Evolutionary conservation across 2,888 invertebrate genomes (phyloP).

Genomic region (Heliconius hortense): DNA sequence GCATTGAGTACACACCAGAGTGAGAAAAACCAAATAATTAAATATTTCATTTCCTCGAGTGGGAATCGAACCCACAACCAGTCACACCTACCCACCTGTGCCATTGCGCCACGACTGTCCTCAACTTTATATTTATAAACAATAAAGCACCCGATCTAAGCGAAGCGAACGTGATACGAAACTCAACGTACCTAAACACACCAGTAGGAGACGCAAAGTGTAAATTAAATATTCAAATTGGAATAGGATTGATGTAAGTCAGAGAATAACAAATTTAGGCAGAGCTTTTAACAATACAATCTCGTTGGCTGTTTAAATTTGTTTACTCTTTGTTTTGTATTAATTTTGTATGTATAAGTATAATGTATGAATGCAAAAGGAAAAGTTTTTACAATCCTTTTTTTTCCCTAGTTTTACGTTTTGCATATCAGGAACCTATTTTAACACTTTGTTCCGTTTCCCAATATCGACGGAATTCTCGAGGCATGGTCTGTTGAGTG

Average conservation of each 20-base stretch:
- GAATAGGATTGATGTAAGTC: slow-evolving; percentile 25
- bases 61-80: too few species aligned
- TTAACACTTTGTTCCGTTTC: too few species aligned
- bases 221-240: slow-evolving; percentile 26
- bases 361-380: neutral
- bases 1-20: too few species aligned
- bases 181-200: neutral
- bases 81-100: too few species aligned
- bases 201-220: neutral
- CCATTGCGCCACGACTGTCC: too few species aligned
- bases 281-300: slow-evolving; percentile 12
- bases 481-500: too few species aligned
- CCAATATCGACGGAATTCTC: too few species aligned
- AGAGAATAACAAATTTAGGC: slow-evolving; percentile 12
- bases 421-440: too few species aligned
- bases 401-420: neutral
- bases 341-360: neutral
- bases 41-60: too few species aligned
- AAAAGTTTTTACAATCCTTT: neutral
- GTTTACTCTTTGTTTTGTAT: neutral
- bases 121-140: neutral
- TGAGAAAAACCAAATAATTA: too few species aligned
- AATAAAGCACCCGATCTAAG: neutral
- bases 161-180: slow-evolving; percentile 6
- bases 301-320: neutral